Base-by-base conservation (phyloP, 64 coral and sea anemone species). In the Anthopleura sola region DNA sequence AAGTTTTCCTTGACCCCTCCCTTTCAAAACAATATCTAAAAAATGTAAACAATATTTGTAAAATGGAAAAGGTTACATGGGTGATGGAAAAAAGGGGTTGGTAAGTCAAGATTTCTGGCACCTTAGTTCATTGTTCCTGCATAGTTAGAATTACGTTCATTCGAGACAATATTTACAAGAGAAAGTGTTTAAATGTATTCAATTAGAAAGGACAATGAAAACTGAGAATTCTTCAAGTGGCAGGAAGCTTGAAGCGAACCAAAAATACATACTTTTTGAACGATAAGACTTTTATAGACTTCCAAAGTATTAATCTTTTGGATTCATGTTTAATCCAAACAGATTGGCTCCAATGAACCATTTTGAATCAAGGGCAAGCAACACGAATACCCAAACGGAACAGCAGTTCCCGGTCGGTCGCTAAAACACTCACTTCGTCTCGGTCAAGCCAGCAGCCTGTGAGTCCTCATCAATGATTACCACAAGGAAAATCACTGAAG, bases 141-240 rank as follows among this genome's bases (percentile, higher is more conserved):
- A 71, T 71, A 32, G n/a, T 71, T 71, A 71, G 29, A 71, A 71
- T 71, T 71, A 34, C 66, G 66, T 71, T 71, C 66, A 34, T 71
- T 34, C 28, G 66, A 71, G 66, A 71, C 66, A 32, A 33, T 71
- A 34, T 71, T 71, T 71, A 71, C 66, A n/a, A 71, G 29, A 34
- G 66, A 71, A 16, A 71, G 66, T 71, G 66, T 71, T 71, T 71
- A 71, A 71, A 71, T 71, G 66, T 32, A 32, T 71, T 71, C 66
- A 71, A 71, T 71, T 71, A 34, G 66, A 28, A 32, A 71, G 34
- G 23, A 71, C 66, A 71, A 71, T 71, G 66, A 71, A 71, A 71
- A 29, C 66, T 28, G 66, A 71, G 66, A 28, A 71, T 32, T 32
- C 29, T 71, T 71, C 24, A 79, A 79, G 76, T 79, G 76, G 76